These are phyloP conservation scores for Myiozetetes cayanensis DNA, from an alignment of 2,113 vertebrate species.

Conservation along the genomic window DNA sequence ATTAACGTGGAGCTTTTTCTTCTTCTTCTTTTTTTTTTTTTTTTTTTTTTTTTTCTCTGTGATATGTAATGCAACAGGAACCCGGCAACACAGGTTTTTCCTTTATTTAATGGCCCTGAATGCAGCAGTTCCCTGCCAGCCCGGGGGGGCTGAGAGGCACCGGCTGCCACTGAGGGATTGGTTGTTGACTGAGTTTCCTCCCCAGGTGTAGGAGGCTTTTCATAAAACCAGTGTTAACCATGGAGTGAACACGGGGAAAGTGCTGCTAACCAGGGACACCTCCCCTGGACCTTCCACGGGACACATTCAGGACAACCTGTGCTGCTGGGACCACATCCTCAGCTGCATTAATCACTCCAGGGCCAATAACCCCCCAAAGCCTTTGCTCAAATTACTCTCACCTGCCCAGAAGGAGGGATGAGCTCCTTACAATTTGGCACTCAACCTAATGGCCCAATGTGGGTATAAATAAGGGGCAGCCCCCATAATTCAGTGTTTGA, in stretches of 20 bases:
- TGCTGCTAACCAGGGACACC: not conserved
- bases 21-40: not conserved
- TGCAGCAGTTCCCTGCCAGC: not conserved
- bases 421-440: accelerated
- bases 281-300: not conserved
- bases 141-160: accelerated
- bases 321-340: not conserved
- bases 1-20: not conserved
- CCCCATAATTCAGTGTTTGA: accelerated
- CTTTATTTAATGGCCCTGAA: not conserved
- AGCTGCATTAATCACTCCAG: not conserved
- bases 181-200: not conserved
- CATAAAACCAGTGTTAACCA: not conserved
- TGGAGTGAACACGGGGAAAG: not conserved
- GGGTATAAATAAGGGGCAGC: not conserved
- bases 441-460: no score
- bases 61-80: not conserved
- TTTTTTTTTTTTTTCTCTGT: not conserved
- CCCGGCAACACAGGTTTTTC: not conserved
- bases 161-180: not conserved
- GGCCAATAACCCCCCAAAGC: not conserved
- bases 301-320: accelerated
- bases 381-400: accelerated
- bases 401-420: not conserved
- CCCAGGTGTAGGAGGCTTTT: not conserved